Evolutionary conservation across 2,113 vertebrate species (phyloP), one percentile per base, ranked within the genome.

Genomic region (Dicentrarchus labrax): DNA sequence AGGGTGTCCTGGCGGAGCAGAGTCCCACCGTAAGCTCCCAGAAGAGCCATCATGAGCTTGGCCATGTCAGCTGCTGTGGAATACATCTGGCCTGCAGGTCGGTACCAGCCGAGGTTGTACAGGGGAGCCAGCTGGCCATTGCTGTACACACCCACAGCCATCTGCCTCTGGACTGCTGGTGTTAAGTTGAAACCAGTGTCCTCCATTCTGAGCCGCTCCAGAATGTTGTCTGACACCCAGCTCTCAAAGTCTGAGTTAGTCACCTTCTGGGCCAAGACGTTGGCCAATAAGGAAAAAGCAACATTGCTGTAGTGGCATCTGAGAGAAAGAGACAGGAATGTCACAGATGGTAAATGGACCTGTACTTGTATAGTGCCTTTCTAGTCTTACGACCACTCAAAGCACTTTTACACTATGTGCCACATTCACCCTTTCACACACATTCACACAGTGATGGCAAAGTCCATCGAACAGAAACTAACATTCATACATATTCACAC

Each of bases 271-370:
- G 96, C 96, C 85, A 99, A 86, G 36, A 97, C 86, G 0, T 97
- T 96, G 2, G 97, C 97, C 93, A 99, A 68, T 56, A 99, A 91
- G 0, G 97, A 97, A 90, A 98, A 99, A 62, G 97, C 98, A 90
- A 99, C 83, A 12, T 97, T 98, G 89, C 97, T 98, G 91, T 98
- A 99, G 80, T 99, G 97, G 83, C 98, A 98, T 69, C 97, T 99
- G 89, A 38, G 80, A 48, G 60, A 68, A 71, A 50, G 15, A 79
- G 16, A 89, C 2, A 45, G 7, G 6, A 12, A 67, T 43, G 19
- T 59, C 38, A 69, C 12, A 48, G 6, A n/a, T n/a, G n/a, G n/a
- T n/a, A n/a, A n/a, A n/a, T n/a, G n/a, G n/a, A n/a, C n/a, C n/a
- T n/a, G n/a, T n/a, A n/a, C n/a, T n/a, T n/a, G n/a, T n/a, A n/a